Evolutionary conservation across 37 sponge, comb jelly and placozoan genomes (phyloP).

Genomic region (Tethya wilhelma): DNA sequence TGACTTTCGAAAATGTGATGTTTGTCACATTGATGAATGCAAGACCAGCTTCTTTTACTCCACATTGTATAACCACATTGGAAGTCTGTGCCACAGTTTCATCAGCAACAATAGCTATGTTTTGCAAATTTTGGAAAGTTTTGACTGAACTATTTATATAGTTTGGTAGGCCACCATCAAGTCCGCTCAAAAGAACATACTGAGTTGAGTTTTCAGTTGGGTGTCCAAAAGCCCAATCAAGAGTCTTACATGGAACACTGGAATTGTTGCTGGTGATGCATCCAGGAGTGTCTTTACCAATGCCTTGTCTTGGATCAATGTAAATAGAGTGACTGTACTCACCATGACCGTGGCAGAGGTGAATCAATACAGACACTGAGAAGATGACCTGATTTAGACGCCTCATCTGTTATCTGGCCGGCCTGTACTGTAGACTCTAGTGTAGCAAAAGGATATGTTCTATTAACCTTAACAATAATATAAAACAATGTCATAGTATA

Average conservation of each 20-base stretch:
- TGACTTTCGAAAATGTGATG: conserved; percentile 20
- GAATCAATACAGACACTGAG: no score
- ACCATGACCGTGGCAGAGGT: no score
- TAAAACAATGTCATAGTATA: no score
- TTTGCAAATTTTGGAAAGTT: neutral
- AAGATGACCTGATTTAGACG: no score
- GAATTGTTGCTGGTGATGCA: neutral
- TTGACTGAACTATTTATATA: no score
- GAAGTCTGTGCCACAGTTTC: neutral
- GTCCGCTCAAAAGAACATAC: conserved; percentile 1
- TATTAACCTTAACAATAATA: no score
- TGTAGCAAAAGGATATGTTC: no score
- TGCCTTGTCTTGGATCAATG: neutral
- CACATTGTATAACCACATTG: no score
- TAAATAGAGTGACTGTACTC: no score
- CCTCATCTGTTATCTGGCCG: no score
- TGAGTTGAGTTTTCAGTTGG: conserved; percentile 1
- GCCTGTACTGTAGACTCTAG: no score
- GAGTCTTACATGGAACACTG: neutral
- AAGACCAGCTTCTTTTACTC: conserved; percentile 45
- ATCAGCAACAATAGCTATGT: conserved; percentile 14
- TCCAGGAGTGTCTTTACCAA: conserved; percentile 1
- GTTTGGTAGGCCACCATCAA: neutral
- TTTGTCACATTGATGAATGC: conserved; percentile 22
- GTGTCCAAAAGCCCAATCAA: conserved; percentile 9